Evolutionary conservation across 2,888 invertebrate species (phyloP).

Genomic region (Leptarthrus brevirostris): DNA sequence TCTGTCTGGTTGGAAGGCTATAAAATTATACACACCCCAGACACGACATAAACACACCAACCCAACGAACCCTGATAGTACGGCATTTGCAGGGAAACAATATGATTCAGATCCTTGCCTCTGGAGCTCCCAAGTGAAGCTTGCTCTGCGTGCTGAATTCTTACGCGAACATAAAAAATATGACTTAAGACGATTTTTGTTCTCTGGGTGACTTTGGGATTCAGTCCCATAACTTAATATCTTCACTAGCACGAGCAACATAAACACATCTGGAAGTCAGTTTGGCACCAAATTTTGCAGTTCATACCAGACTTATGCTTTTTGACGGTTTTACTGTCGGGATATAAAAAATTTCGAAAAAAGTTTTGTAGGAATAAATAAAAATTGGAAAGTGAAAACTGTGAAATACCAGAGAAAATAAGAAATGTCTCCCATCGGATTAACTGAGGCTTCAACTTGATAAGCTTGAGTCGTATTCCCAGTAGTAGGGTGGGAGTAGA

Average conservation of each 20-base stretch:
- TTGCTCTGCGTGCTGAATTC: not conserved
- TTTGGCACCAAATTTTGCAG: constrained; percentile 36
- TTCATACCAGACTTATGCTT: not conserved
- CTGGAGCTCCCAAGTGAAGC: not conserved
- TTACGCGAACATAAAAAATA: constrained; percentile 30
- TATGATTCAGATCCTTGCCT: constrained; percentile 7
- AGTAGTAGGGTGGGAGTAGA: too few species aligned
- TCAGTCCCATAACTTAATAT: too few species aligned
- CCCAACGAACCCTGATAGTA: constrained; percentile 3
- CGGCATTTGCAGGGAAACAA: constrained; percentile 12
- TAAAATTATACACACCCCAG: constrained; percentile 45
- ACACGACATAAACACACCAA: constrained; percentile 22
- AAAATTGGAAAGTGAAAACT: constrained; percentile 36
- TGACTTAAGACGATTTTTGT: constrained; percentile 20
- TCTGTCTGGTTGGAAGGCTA: constrained; percentile 30
- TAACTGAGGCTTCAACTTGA: too few species aligned
- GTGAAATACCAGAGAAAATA: constrained; percentile 1
- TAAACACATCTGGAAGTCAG: constrained; percentile 26
- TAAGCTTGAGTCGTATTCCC: too few species aligned
- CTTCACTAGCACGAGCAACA: not conserved
- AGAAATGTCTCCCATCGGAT: too few species aligned
- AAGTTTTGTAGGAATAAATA: too few species aligned
- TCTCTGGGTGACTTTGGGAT: constrained; percentile 9
- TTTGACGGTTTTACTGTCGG: constrained; percentile 8
- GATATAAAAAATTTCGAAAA: not conserved